A percentile compares a stretch with the other conserved stretches of the same genome.
Evolutionary conservation across 1,140 invertebrate species (phyloP).

Genomic region (Gryllus bimaculatus): DNA sequence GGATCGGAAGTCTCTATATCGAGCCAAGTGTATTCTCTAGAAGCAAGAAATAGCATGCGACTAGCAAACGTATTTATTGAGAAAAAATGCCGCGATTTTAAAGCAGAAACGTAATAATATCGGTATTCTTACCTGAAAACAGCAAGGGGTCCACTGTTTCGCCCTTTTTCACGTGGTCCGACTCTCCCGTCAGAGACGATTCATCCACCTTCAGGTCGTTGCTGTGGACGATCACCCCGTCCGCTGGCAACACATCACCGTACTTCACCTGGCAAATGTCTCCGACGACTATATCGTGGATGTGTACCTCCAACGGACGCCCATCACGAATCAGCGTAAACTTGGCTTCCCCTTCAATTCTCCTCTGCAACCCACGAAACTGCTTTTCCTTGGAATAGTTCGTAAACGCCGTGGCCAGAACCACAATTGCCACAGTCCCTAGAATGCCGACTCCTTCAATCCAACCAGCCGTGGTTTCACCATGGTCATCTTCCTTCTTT

Average conservation of each 20-base stretch:
- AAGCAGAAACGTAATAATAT: too few species aligned
- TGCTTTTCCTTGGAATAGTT: background rate
- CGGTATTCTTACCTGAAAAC: slow-evolving; percentile 59
- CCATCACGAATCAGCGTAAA: background rate
- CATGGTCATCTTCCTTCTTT: background rate
- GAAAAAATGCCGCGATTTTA: too few species aligned
- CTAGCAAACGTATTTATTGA: too few species aligned
- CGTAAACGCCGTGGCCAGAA: background rate
- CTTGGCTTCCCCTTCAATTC: background rate
- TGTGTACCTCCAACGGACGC: background rate
- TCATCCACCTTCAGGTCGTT: slow-evolving; percentile 99
- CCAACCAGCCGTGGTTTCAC: background rate
- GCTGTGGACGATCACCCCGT: slow-evolving; percentile 95
- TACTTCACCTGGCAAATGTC: slow-evolving; percentile 66
- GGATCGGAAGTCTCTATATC: too few species aligned
- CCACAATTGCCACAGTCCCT: background rate
- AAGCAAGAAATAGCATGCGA: too few species aligned
- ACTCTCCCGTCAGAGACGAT: slow-evolving; percentile 96
- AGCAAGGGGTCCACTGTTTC: slow-evolving; percentile 89
- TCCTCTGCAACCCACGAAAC: background rate
- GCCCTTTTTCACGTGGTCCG: slow-evolving; percentile 98
- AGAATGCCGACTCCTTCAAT: background rate
- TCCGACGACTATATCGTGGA: background rate
- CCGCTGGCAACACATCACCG: slow-evolving; percentile 92
- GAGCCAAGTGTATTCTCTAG: too few species aligned